These are phyloP conservation scores for Drosophila recens DNA, from an alignment of 2,888 invertebrate species.

Conservation along the genomic window DNA sequence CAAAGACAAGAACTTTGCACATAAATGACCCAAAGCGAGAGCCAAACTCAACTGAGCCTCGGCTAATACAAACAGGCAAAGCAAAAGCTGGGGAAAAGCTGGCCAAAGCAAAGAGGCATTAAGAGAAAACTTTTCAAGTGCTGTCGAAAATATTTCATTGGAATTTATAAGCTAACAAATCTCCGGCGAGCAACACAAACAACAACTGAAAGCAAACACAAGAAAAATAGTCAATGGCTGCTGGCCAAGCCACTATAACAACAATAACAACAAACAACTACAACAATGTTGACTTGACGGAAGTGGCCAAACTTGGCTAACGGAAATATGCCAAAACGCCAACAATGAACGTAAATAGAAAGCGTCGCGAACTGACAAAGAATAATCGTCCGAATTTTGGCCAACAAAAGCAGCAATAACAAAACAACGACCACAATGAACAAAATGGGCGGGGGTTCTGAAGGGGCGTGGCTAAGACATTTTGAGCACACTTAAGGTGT, in stretches of 20 bases:
- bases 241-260: slow-evolving; percentile 40
- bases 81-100: slow-evolving; percentile 9
- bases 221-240: slow-evolving; percentile 33
- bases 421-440: neutral
- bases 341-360: slow-evolving; percentile 60
- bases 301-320: slow-evolving; percentile 69
- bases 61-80: slow-evolving; percentile 67
- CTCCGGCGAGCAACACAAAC: slow-evolving; percentile 56
- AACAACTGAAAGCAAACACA: slow-evolving; percentile 37
- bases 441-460: neutral
- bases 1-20: slow-evolving; percentile 71
- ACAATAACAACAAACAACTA: slow-evolving; percentile 9
- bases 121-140: slow-evolving; percentile 71
- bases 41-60: slow-evolving; percentile 46
- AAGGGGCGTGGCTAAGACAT: slow-evolving; percentile 24
- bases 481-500: slow-evolving; percentile 65
- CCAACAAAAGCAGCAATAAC: slow-evolving; percentile 32
- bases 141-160: slow-evolving; percentile 73
- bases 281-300: slow-evolving; percentile 39
- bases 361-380: slow-evolving; percentile 63
- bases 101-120: slow-evolving; percentile 5
- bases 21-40: slow-evolving; percentile 66
- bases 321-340: slow-evolving; percentile 69
- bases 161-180: slow-evolving; percentile 78
- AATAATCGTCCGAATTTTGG: slow-evolving; percentile 57